Percentiles rank a stretch among this genome's conserved stretches.
These are phyloP conservation scores for Tromatobia lineatoria DNA, from an alignment of 2,888 invertebrate species.

Conservation along the genomic window DNA sequence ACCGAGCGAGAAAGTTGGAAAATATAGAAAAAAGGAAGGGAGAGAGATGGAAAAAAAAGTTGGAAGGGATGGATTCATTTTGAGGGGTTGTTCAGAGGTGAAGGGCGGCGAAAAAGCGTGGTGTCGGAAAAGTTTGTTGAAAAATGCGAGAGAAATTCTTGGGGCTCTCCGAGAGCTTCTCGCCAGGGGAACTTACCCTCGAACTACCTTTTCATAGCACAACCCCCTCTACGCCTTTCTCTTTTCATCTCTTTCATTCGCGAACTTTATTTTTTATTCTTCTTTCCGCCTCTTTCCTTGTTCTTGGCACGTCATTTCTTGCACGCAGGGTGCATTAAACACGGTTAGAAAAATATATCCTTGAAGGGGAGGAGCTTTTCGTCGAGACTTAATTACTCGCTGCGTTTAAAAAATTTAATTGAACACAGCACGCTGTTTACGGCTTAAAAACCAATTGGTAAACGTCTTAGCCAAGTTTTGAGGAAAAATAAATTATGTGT, in stretches of 20 bases:
- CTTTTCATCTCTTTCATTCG: constrained; percentile 43
- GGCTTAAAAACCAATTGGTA: not conserved
- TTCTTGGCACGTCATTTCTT: constrained; percentile 64
- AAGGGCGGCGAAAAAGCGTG: constrained; percentile 35
- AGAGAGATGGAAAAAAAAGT: constrained; percentile 32
- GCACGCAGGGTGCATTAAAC: constrained; percentile 62
- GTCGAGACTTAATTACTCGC: constrained; percentile 45
- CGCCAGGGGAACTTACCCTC: constrained; percentile 46
- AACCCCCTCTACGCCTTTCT: constrained; percentile 27
- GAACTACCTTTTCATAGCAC: constrained; percentile 44
- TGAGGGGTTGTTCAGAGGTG: constrained; percentile 51
- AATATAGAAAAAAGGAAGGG: constrained; percentile 15
- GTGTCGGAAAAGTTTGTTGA: constrained; percentile 74
- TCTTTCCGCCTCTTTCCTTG: constrained; percentile 57
- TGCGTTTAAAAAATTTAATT: constrained; percentile 39
- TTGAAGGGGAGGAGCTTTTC: constrained; percentile 30
- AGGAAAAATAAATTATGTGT: not conserved
- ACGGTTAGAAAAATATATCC: constrained; percentile 25
- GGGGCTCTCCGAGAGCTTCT: constrained; percentile 35
- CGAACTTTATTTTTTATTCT: constrained; percentile 22
- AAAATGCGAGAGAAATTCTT: constrained; percentile 75
- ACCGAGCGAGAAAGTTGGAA: constrained; percentile 35
- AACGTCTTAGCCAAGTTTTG: not conserved
- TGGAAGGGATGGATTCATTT: constrained; percentile 56
- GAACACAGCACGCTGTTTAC: not conserved